Evolutionary conservation across 2,888 invertebrate species (phyloP).

Genomic region (Pandemis heparana): DNA sequence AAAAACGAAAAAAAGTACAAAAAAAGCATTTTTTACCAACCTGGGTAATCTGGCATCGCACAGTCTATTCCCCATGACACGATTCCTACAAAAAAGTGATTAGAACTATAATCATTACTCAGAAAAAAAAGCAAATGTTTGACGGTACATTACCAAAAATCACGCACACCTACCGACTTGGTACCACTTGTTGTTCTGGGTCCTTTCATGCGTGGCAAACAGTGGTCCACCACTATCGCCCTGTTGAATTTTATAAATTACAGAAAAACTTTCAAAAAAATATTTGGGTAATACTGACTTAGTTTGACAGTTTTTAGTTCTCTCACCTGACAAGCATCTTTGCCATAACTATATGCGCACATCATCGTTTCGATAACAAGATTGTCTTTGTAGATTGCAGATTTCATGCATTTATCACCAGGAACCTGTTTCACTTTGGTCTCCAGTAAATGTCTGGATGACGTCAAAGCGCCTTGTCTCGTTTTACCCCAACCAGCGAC

Average conservation of each 20-base stretch:
- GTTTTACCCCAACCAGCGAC: constrained; percentile 83
- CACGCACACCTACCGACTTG: constrained; percentile 81
- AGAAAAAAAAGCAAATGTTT: neutral
- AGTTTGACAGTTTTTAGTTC: neutral
- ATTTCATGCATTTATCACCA: constrained; percentile 63
- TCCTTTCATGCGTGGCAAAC: constrained; percentile 75
- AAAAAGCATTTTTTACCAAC: constrained; percentile 51
- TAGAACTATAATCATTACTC: neutral
- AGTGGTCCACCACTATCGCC: constrained; percentile 90
- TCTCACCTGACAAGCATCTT: constrained; percentile 88
- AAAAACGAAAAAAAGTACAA: neutral
- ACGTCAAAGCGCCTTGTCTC: constrained; percentile 70
- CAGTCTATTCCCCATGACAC: constrained; percentile 90
- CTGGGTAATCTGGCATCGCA: constrained; percentile 85
- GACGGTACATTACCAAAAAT: constrained; percentile 1
- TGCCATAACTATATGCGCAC: constrained; percentile 87
- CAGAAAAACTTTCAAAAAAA: neutral
- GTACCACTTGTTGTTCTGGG: constrained; percentile 80
- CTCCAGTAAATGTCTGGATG: constrained; percentile 77
- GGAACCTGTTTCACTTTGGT: constrained; percentile 79
- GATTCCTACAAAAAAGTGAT: constrained; percentile 75
- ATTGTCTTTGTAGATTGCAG: constrained; percentile 73
- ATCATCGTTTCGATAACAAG: constrained; percentile 78
- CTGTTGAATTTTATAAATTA: constrained; percentile 60
- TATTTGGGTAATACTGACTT: neutral